Conservation (phyloP, 2,888 invertebrate genomes). For the Volucella inflata region DNA sequence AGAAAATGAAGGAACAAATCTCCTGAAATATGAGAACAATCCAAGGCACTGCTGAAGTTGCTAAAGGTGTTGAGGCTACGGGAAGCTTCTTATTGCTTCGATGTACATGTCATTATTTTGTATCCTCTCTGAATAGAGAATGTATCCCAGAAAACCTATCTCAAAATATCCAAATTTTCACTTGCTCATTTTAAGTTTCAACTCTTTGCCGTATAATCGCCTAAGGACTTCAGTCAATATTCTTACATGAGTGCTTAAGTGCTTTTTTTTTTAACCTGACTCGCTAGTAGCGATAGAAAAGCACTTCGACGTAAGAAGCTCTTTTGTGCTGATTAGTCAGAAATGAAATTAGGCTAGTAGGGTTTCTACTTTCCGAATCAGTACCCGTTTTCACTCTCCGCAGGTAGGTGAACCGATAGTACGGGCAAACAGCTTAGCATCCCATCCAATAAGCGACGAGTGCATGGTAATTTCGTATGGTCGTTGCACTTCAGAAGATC, state of each 20-base stretch:
- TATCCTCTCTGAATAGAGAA: conserved; percentile 25
- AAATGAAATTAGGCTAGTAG: too few relatives aligned
- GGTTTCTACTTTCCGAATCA: too few relatives aligned
- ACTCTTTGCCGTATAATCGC: neutral
- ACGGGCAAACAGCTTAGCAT: too few relatives aligned
- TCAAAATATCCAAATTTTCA: conserved; percentile 30
- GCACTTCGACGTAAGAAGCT: too few relatives aligned
- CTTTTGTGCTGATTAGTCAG: too few relatives aligned
- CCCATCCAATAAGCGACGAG: too few relatives aligned
- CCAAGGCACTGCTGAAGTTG: conserved; percentile 33
- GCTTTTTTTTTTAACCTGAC: too few relatives aligned
- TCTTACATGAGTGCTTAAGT: conserved; percentile 1
- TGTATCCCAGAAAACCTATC: conserved; percentile 43
- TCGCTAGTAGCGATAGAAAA: too few relatives aligned
- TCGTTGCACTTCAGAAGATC: too few relatives aligned
- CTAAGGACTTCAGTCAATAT: conserved; percentile 23
- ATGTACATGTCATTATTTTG: conserved; percentile 6
- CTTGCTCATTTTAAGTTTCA: conserved; percentile 35
- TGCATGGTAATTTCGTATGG: too few relatives aligned
- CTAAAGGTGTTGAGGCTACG: conserved; percentile 20
- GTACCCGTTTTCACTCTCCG: too few relatives aligned
- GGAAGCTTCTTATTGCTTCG: conserved; percentile 20
- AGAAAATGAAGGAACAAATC: conserved; percentile 29
- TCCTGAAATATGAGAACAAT: conserved; percentile 38
- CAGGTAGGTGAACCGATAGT: too few relatives aligned